A percentile compares a stretch with the other conserved stretches of the same genome.
Evolutionary conservation across 2,888 invertebrate genomes (phyloP).

Genomic region (Drosophila atroscutellata): DNA sequence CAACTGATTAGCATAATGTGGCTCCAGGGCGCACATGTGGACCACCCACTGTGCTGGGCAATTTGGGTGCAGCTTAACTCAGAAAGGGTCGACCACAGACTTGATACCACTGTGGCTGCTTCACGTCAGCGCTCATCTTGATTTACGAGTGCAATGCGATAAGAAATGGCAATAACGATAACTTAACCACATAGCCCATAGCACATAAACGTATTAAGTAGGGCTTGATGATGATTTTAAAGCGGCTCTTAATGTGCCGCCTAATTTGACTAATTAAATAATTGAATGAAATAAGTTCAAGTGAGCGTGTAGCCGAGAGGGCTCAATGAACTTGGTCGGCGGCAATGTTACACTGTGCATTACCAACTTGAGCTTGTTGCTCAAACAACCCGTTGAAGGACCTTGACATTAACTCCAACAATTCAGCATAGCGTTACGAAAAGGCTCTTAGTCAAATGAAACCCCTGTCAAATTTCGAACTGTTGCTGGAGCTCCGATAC

Average conservation of each 20-base stretch:
- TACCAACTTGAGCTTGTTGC: slow-evolving; percentile 36
- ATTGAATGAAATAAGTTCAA: slow-evolving; percentile 60
- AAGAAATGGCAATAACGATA: slow-evolving; percentile 49
- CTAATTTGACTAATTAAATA: slow-evolving; percentile 43
- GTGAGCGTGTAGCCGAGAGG: slow-evolving; percentile 36
- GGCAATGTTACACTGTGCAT: slow-evolving; percentile 18
- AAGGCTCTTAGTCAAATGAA: slow-evolving; percentile 72
- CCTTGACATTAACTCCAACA: slow-evolving; percentile 20
- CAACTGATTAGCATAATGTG: slow-evolving; percentile 72
- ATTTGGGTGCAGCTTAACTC: slow-evolving; percentile 31
- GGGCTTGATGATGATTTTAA: slow-evolving; percentile 27
- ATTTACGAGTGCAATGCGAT: slow-evolving; percentile 61
- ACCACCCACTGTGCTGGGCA: slow-evolving; percentile 22
- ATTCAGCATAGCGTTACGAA: slow-evolving; percentile 9
- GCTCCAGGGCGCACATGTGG: slow-evolving; percentile 52
- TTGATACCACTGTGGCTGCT: slow-evolving; percentile 40
- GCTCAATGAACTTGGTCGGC: slow-evolving; percentile 51
- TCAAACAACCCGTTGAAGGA: slow-evolving; percentile 51
- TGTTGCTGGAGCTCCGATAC: slow-evolving; percentile 54
- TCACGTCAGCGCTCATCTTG: slow-evolving; percentile 46
- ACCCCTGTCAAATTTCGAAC: slow-evolving; percentile 20
- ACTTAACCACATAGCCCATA: slow-evolving; percentile 8
- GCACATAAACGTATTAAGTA: neutral
- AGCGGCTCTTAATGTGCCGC: slow-evolving; percentile 32
- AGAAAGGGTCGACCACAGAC: slow-evolving; percentile 71